These are phyloP conservation scores for Seriola aureovittata DNA, from an alignment of 2,113 vertebrate species.

Conservation along the genomic window DNA sequence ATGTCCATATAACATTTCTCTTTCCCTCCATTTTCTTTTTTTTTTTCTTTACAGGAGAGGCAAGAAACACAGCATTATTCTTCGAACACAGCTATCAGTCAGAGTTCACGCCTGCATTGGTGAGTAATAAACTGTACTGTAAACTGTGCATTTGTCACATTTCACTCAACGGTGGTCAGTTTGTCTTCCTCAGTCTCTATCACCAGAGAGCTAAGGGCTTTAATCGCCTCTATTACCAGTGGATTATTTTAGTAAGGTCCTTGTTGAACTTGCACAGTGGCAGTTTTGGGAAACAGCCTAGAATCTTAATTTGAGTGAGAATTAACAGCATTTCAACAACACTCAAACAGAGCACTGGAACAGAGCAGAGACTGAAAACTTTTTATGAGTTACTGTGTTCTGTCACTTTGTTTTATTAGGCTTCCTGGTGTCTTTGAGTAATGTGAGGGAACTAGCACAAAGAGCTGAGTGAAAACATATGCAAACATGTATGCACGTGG, in stretches of 20 bases:
- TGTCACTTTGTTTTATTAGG: conserved; percentile 79
- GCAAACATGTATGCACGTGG: conserved; percentile 42
- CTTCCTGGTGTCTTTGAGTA: conserved; percentile 72
- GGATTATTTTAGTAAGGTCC: conserved; percentile 37
- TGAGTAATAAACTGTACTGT: conserved; percentile 82
- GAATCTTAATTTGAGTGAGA: conserved; percentile 57
- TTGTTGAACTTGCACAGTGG: conserved; percentile 65
- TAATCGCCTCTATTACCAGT: conserved; percentile 44
- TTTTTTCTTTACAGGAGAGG: conserved; percentile 86
- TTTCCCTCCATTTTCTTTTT: conserved; percentile 30
- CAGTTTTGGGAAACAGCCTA: conserved; percentile 52
- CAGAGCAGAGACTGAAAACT: conserved; percentile 40
- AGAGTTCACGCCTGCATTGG: conserved; percentile 98
- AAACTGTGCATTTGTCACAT: conserved; percentile 33
- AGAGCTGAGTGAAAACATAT: conserved; percentile 71
- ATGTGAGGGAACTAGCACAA: conserved; percentile 62
- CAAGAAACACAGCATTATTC: conserved; percentile 95
- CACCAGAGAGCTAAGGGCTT: conserved; percentile 32
- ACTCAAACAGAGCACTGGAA: conserved; percentile 32
- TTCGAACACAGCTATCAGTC: conserved; percentile 95
- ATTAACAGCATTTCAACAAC: conserved; percentile 50
- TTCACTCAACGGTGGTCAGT: conserved; percentile 1
- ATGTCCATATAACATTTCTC: conserved; percentile 33
- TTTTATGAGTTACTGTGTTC: conserved; percentile 70
- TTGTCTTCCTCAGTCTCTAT: conserved; percentile 33